Conservation (phyloP, 2,888 invertebrate species). For the Mesorhabditis spiculigera region DNA sequence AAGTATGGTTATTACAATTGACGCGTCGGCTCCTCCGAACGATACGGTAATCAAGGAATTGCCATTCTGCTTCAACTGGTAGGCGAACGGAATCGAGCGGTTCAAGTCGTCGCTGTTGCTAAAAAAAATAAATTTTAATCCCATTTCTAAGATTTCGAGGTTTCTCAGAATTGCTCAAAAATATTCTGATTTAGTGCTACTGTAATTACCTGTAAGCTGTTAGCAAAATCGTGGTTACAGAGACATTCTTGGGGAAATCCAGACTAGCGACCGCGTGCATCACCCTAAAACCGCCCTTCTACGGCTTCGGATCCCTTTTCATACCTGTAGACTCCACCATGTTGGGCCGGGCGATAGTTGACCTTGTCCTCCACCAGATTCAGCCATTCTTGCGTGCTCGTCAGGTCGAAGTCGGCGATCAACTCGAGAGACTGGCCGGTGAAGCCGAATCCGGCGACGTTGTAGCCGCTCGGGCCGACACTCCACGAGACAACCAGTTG, state of each 20-base stretch:
- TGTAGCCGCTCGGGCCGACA: background rate
- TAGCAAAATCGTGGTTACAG: background rate
- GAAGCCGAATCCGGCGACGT: background rate
- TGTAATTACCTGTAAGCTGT: background rate
- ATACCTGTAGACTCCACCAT: background rate
- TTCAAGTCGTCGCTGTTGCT: background rate
- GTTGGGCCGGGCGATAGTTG: background rate
- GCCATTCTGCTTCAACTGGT: conserved; percentile 2
- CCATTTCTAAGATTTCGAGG: background rate
- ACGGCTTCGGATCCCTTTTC: background rate
- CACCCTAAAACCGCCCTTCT: background rate
- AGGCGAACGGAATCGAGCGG: background rate
- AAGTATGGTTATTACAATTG: background rate
- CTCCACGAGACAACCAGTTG: background rate
- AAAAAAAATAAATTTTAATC: background rate
- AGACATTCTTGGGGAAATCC: background rate
- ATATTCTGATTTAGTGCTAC: background rate
- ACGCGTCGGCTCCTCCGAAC: background rate
- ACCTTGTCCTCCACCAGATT: background rate
- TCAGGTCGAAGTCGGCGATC: conserved; percentile 1
- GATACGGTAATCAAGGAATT: background rate
- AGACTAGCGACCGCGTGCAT: background rate
- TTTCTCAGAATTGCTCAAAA: background rate
- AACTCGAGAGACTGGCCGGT: background rate
- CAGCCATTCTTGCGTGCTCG: background rate